A percentile compares a stretch with the other conserved stretches of the same genome.
Conservation (phyloP, 1,140 invertebrate species). For the Xylocopa sonorina region DNA sequence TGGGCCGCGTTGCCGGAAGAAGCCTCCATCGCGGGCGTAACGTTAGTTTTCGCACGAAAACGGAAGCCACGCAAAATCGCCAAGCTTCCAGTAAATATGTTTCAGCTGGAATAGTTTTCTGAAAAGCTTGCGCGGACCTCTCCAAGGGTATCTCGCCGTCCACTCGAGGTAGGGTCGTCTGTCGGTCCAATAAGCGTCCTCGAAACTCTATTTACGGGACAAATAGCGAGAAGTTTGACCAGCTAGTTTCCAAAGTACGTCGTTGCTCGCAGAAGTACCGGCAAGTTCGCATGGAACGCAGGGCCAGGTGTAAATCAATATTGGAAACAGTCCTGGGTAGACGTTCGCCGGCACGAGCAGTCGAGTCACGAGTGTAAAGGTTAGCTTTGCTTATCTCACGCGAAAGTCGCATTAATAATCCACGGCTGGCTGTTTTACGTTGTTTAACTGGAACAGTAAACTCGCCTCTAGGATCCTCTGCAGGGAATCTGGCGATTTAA, state of each 20-base stretch:
- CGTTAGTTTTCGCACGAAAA: no score
- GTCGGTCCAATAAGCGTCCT: neutral
- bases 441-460: conserved; percentile 23
- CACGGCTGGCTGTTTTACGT: neutral
- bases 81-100: no score
- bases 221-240: neutral
- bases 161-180: no score
- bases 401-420: conserved; percentile 50
- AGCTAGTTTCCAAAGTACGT: neutral
- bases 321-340: conserved; percentile 7
- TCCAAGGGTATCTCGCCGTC: no score
- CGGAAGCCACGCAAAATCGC: no score
- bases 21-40: no score
- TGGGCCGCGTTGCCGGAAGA: no score
- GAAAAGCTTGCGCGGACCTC: no score
- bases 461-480: conserved; percentile 3
- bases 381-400: conserved; percentile 50
- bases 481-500: conserved; percentile 25
- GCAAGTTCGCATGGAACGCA: neutral
- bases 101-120: no score
- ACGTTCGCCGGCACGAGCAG: conserved; percentile 8
- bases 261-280: neutral
- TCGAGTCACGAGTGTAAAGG: conserved; percentile 40
- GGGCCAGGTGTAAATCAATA: conserved; percentile 36
- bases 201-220: no score